Evolutionary conservation across 2,113 vertebrate species (phyloP).

Genomic region (Takifugu bimaculatus): DNA sequence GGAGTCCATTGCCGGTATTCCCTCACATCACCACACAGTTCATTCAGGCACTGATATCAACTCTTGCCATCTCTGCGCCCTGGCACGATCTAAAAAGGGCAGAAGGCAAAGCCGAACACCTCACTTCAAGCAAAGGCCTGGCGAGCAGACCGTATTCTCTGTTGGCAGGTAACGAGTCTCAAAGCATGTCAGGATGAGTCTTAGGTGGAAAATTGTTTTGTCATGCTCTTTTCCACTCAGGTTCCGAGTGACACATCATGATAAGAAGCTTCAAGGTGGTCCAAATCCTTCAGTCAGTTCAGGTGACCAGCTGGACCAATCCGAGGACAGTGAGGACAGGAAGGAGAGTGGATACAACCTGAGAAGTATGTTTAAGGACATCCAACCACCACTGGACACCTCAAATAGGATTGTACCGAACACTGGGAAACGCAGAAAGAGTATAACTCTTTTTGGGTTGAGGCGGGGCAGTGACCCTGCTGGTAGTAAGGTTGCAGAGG

Average conservation of each 20-base stretch:
- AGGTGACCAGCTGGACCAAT: constrained; percentile 56
- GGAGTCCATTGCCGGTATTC: constrained; percentile 80
- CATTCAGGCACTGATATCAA: constrained; percentile 84
- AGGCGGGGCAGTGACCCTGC: constrained; percentile 54
- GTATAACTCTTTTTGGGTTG: constrained; percentile 48
- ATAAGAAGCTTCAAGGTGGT: constrained; percentile 79
- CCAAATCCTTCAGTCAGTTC: constrained; percentile 55
- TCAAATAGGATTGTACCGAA: constrained; percentile 36
- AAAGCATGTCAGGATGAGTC: background rate
- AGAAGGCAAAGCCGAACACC: constrained; percentile 79
- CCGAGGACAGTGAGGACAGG: constrained; percentile 61
- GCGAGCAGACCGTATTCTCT: constrained; percentile 91
- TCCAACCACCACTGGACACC: constrained; percentile 24
- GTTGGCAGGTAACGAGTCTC: constrained; percentile 83
- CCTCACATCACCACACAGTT: constrained; percentile 89
- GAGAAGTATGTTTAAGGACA: constrained; percentile 71
- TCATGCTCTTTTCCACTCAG: constrained; percentile 53
- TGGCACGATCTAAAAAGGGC: constrained; percentile 75
- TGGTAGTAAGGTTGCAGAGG: constrained; percentile 31
- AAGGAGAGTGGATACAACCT: constrained; percentile 62
- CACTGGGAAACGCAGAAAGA: constrained; percentile 54
- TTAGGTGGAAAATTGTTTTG: background rate
- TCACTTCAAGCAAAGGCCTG: constrained; percentile 75
- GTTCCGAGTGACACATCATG: constrained; percentile 88
- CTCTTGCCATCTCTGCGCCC: constrained; percentile 87